Evolutionary conservation across 2,113 vertebrate species (phyloP).

Genomic region (Copsychus sechellarum): DNA sequence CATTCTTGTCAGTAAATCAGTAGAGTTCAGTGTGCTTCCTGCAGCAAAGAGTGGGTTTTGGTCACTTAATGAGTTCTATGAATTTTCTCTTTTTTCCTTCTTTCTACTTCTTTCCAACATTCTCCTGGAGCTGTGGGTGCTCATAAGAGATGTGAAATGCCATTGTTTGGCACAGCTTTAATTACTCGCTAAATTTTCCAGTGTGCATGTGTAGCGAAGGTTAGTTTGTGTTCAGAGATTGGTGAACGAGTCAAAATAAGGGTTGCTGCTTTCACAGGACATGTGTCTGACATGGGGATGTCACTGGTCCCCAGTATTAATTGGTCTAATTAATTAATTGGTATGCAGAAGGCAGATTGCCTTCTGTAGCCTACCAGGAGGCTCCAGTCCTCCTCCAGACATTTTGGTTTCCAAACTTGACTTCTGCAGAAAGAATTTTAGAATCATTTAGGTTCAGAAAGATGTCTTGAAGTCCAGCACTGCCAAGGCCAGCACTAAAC

Average conservation of each 20-base stretch:
- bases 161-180: neutral
- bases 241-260: neutral
- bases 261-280: neutral
- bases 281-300: rapidly evolving
- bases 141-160: neutral
- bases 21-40: neutral
- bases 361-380: neutral
- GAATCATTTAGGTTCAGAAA: neutral
- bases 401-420: neutral
- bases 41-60: neutral
- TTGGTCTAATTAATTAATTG: neutral
- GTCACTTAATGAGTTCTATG: neutral
- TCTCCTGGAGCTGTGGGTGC: neutral
- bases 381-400: neutral
- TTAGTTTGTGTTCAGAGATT: neutral
- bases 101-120: neutral
- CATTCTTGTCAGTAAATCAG: neutral
- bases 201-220: rapidly evolving
- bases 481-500: neutral
- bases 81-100: neutral
- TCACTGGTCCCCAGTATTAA: neutral
- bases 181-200: neutral
- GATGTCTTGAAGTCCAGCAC: neutral
- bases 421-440: neutral
- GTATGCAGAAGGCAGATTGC: neutral